Percentiles rank a stretch among this genome's conserved stretches.
phyloP scores from a whole-genome alignment of 2,113 vertebrate species.

The Probosciger aterrimus region DNA sequence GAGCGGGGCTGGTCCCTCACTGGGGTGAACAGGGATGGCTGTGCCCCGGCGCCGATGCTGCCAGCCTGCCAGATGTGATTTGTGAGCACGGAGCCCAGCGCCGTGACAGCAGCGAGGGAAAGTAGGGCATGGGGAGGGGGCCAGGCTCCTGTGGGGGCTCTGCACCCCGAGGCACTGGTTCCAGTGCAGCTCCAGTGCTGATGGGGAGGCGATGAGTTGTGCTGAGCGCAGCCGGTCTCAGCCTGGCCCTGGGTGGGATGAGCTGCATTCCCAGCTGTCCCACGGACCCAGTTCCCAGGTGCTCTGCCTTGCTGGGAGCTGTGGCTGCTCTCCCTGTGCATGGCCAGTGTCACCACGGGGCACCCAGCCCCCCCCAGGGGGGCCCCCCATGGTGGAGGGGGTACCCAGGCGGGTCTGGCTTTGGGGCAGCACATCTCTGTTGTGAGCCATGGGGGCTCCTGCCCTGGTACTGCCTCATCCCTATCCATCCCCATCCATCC shows the following conservation, averaged over 20 bases:
- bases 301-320: neutral
- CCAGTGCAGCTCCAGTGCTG: rapidly evolving
- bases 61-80: slow-evolving; percentile 26
- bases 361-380: rapidly evolving
- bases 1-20: neutral
- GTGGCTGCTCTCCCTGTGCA: rapidly evolving
- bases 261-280: neutral
- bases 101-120: neutral
- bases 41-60: neutral
- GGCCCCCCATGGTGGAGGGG: neutral
- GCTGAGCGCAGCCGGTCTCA: neutral
- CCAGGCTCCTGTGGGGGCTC: neutral
- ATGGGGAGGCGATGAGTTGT: rapidly evolving
- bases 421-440: neutral
- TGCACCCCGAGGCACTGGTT: rapidly evolving
- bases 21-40: neutral
- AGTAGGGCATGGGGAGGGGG: neutral
- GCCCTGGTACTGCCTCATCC: neutral
- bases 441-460: neutral
- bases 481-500: neutral
- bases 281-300: neutral
- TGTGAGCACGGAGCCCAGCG: rapidly evolving
- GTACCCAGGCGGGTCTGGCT: neutral
- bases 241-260: neutral
- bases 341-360: rapidly evolving